Base-by-base conservation (phyloP, 2,888 invertebrate genomes). In the Pachliopta kotzebuea region DNA sequence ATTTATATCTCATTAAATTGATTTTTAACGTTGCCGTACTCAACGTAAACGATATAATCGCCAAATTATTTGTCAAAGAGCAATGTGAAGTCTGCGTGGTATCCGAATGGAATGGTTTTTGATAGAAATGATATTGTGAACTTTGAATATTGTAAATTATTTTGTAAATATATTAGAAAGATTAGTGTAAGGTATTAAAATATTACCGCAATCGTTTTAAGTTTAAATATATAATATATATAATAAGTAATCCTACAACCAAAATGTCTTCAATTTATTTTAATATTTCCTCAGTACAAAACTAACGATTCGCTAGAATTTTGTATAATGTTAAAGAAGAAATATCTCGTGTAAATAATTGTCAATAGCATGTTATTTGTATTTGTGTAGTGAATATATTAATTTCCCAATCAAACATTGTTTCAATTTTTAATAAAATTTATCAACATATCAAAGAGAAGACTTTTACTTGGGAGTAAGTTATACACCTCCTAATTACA, bases 351-450 rank as follows among this genome's bases (percentile, higher is more conserved):
- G 77, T 80, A 79, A 73, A 76, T 71, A 71, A 75, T 77, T 76
- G 80, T 76, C 77, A 81, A 84, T 84, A 85, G 71, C 83, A 84
- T 84, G 78, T 82, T 83, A 80, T 81, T 82, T 82, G 76, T 84
- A 85, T 76, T 79, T 79, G 73, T 76, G 83, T 85, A 88, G 84
- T 83, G 78, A 65, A 88, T 76, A 86, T 85, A 88, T 84, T 84
- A 84, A 84, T 85, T 83, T 83, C 76, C 82, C 74, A 84, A 77
- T 81, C 79, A 74, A 69, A 69, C 58, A 21, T 66, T 74, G 74
- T 76, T 72, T 69, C 67, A 72, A 72, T 69, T 65, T 11, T 31
- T 31, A 11, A 11, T 31, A 11, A 31, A 3, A 31, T 11, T 31
- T 9, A 6, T 11, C 11, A 31, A 31, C 31, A 8, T 31, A 31